Evolutionary conservation across 2,113 vertebrate species (phyloP).

Genomic region (Helogale parvula): DNA sequence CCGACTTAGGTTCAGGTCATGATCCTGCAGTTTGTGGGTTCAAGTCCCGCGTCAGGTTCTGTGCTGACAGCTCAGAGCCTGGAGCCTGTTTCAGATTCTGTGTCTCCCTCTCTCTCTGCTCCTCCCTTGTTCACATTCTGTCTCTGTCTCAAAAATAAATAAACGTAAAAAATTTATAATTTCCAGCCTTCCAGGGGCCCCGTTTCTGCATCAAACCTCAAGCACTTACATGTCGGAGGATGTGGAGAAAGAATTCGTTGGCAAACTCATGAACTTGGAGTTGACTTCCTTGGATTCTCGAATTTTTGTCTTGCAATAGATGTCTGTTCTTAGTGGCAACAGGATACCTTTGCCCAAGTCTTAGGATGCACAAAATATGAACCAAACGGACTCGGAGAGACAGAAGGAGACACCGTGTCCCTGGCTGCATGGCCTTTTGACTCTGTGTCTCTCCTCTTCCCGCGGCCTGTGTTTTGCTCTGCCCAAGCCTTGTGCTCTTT

Average conservation of each 20-base stretch:
- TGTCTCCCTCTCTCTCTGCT: no score
- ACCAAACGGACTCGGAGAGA: neutral
- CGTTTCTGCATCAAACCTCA: neutral
- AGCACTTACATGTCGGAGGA: neutral
- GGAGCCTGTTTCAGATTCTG: no score
- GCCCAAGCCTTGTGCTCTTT: neutral
- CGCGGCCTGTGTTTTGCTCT: accelerated
- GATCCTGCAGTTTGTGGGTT: no score
- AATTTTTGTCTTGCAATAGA: neutral
- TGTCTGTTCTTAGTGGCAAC: neutral
- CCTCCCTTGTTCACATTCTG: no score
- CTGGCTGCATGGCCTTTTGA: accelerated
- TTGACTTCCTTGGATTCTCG: neutral
- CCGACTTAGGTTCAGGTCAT: no score
- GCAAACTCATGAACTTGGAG: neutral
- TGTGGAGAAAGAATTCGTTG: neutral
- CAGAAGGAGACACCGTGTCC: neutral
- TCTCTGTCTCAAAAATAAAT: no score
- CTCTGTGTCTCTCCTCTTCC: accelerated
- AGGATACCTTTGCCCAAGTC: neutral
- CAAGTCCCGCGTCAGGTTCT: no score
- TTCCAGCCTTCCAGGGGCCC: neutral
- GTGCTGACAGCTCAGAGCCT: no score
- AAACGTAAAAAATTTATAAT: neutral
- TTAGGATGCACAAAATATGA: neutral